These are phyloP conservation scores for Helleia helle DNA, from an alignment of 2,888 invertebrate species.

Conservation along the genomic window DNA sequence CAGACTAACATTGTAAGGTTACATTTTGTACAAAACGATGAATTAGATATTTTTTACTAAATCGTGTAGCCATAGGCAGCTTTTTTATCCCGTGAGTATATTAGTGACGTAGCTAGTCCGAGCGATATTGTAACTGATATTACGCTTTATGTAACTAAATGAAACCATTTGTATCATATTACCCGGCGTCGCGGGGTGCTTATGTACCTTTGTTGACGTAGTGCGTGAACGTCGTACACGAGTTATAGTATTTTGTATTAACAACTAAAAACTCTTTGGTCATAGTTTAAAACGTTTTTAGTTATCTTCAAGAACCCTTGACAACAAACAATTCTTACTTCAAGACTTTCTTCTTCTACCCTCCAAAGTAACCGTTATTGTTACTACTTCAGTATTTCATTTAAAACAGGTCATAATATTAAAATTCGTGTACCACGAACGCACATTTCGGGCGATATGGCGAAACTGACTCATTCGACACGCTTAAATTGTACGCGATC, in stretches of 20 bases:
- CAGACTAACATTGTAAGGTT: slow-evolving; percentile 38
- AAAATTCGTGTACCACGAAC: background rate
- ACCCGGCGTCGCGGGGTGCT: too few relatives aligned
- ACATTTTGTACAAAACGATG: slow-evolving; percentile 58
- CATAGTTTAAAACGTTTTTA: too few relatives aligned
- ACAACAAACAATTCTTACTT: too few relatives aligned
- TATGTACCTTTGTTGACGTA: too few relatives aligned
- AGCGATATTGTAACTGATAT: slow-evolving; percentile 47
- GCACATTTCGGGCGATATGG: slow-evolving; percentile 3
- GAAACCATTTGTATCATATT: too few relatives aligned
- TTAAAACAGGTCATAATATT: background rate
- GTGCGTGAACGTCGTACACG: too few relatives aligned
- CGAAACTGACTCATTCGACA: slow-evolving; percentile 7
- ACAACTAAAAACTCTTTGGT: too few relatives aligned
- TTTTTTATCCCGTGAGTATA: slow-evolving; percentile 53
- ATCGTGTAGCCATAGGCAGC: slow-evolving; percentile 43
- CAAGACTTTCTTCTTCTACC: too few relatives aligned
- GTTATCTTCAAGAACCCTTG: too few relatives aligned
- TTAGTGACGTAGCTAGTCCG: slow-evolving; percentile 33
- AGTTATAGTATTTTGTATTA: too few relatives aligned
- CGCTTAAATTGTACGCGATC: slow-evolving; percentile 14
- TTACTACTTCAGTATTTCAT: background rate
- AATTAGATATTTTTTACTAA: slow-evolving; percentile 59
- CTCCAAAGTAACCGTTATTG: too few relatives aligned
- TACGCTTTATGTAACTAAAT: slow-evolving; percentile 39